Evolutionary conservation across 2,797 vertebrate species (phyloP).

Genomic region (Pelodytes ibericus): DNA sequence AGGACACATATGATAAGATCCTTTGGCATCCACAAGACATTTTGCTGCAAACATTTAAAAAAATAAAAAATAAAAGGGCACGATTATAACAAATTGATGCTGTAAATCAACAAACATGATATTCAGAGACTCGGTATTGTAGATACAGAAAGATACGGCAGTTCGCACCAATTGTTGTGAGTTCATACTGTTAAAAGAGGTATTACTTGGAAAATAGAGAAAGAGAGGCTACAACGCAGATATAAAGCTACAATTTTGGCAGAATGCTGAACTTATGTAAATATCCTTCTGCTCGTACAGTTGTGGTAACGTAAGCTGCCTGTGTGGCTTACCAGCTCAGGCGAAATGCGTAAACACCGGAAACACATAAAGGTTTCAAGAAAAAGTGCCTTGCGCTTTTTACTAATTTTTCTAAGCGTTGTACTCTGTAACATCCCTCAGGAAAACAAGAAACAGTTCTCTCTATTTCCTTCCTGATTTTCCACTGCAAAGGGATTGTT

Average conservation of each 20-base stretch:
- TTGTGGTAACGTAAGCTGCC: constrained; percentile 71
- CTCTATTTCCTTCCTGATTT: constrained; percentile 5
- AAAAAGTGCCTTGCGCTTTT: constrained; percentile 54
- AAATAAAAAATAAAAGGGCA: constrained; percentile 60
- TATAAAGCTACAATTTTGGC: constrained; percentile 68
- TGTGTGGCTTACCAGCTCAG: constrained; percentile 75
- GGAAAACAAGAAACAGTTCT: constrained; percentile 32
- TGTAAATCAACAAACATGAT: constrained; percentile 64
- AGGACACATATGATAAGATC: constrained; percentile 66
- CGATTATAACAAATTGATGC: constrained; percentile 64
- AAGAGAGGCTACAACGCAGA: constrained; percentile 59
- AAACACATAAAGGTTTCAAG: constrained; percentile 62
- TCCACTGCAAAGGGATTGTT: constrained; percentile 14
- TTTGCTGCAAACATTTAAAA: constrained; percentile 65
- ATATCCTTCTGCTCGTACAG: constrained; percentile 71
- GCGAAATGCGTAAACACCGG: constrained; percentile 73
- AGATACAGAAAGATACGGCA: constrained; percentile 40
- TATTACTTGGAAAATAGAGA: constrained; percentile 56
- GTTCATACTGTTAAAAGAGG: constrained; percentile 64
- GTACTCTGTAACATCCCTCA: constrained; percentile 14
- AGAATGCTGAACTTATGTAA: constrained; percentile 70
- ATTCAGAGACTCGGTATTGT: constrained; percentile 59
- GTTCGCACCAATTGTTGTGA: constrained; percentile 68
- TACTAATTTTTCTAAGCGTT: constrained; percentile 19
- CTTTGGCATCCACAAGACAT: constrained; percentile 72